A percentile compares a stretch with the other conserved stretches of the same genome.
Evolutionary conservation across 2,113 vertebrate genomes (phyloP).

Genomic region (Otis tarda): DNA sequence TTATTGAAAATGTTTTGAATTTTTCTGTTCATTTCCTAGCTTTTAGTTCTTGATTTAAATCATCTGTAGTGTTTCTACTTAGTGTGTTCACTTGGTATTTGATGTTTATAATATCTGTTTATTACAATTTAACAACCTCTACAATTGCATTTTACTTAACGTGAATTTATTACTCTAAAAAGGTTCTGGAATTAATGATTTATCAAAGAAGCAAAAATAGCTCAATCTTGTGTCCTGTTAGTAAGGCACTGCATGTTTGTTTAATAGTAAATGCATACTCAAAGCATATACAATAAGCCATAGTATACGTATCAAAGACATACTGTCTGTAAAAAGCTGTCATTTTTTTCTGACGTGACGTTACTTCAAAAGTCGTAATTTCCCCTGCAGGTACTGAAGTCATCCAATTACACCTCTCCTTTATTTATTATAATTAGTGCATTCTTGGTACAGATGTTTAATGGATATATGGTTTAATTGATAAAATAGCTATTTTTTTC

Average conservation of each 20-base stretch:
- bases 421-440: not conserved
- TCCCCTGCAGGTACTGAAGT: not conserved
- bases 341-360: not conserved
- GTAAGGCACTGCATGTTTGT: not conserved
- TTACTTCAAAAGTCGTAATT: not conserved
- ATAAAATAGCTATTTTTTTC: not conserved
- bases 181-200: not conserved
- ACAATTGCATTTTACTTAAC: not conserved
- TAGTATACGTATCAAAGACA: not conserved
- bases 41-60: conserved; percentile 19
- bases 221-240: not conserved
- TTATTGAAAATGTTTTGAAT: not conserved
- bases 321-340: not conserved
- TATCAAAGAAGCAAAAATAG: not conserved
- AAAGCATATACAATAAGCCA: not conserved
- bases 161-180: not conserved
- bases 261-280: not conserved
- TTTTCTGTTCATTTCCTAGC: not conserved
- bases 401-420: not conserved
- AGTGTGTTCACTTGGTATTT: not conserved
- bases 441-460: not conserved
- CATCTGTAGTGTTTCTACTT: not conserved
- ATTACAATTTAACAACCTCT: not conserved
- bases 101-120: not conserved
- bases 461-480: not conserved